Evolutionary conservation across 53 echinoderm and acorn worm genomes (phyloP).

Genomic region (Temnopleurus reevesii): DNA sequence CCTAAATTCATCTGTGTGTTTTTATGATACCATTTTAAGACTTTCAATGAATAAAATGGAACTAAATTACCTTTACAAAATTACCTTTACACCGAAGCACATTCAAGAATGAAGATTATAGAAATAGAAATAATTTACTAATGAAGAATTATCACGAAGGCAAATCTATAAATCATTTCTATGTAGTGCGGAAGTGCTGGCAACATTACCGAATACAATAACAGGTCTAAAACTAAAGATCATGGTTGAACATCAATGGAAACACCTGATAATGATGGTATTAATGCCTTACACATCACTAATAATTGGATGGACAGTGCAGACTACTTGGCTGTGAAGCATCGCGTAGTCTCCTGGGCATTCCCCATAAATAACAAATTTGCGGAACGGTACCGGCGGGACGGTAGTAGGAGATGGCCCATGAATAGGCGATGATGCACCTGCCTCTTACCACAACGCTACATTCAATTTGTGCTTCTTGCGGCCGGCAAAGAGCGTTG

Average conservation of each 20-base stretch:
- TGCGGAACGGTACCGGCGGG: neutral
- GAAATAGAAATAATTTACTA: too few relatives aligned
- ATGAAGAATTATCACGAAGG: too few relatives aligned
- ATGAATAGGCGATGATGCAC: constrained; percentile 43
- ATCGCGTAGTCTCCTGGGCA: neutral
- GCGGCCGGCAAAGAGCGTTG: neutral
- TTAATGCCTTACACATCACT: constrained; percentile 44
- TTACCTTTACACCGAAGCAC: too few relatives aligned
- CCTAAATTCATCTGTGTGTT: too few relatives aligned
- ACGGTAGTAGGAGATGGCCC: constrained; percentile 17
- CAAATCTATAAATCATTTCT: too few relatives aligned
- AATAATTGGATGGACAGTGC: constrained; percentile 40
- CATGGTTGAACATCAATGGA: neutral
- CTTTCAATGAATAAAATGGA: too few relatives aligned
- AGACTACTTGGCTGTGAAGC: constrained; percentile 9
- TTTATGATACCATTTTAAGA: too few relatives aligned
- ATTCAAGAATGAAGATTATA: too few relatives aligned
- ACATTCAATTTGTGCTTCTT: neutral
- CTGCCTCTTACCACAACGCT: neutral
- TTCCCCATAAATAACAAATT: constrained; percentile 45
- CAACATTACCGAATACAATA: too few relatives aligned
- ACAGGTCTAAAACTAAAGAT: neutral
- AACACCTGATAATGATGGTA: constrained; percentile 32
- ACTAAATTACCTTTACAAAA: too few relatives aligned
- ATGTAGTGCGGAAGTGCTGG: too few relatives aligned